phyloP scores from a whole-genome alignment of 2,888 invertebrate genomes.

The Drosophila affinis region DNA sequence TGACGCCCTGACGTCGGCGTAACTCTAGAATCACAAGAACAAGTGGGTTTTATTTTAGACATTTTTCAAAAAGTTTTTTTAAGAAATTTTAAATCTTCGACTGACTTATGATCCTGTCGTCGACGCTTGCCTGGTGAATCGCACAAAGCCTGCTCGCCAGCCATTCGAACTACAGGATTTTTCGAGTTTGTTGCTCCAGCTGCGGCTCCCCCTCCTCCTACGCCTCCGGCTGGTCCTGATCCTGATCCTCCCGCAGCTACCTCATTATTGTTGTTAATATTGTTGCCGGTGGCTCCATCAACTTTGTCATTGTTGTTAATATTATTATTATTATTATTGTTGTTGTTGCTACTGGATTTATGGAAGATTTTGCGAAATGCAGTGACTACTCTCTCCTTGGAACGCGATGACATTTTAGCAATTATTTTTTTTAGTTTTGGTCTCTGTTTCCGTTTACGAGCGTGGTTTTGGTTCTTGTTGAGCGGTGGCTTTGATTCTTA shows the following conservation, averaged over 20 bases:
- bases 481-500: slow-evolving; percentile 46
- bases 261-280: slow-evolving; percentile 55
- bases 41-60: neutral
- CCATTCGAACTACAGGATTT: slow-evolving; percentile 62
- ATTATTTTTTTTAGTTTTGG: slow-evolving; percentile 8
- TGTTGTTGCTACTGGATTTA: slow-evolving; percentile 87
- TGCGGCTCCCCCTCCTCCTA: slow-evolving; percentile 25
- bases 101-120: slow-evolving; percentile 79
- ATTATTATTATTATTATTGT: slow-evolving; percentile 84
- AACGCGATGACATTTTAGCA: slow-evolving; percentile 88
- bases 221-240: slow-evolving; percentile 86
- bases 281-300: slow-evolving; percentile 85
- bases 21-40: slow-evolving; percentile 71
- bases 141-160: slow-evolving; percentile 58
- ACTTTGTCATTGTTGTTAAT: slow-evolving; percentile 85
- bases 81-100: neutral
- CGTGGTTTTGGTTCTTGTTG: slow-evolving; percentile 12
- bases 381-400: slow-evolving; percentile 92
- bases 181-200: slow-evolving; percentile 40
- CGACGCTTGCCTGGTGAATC: slow-evolving; percentile 80
- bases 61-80: neutral
- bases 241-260: slow-evolving; percentile 21
- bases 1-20: slow-evolving; percentile 80
- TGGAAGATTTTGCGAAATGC: slow-evolving; percentile 91
- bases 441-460: slow-evolving; percentile 7